A percentile compares a stretch with the other conserved stretches of the same genome.
Conservation (phyloP, 2,113 vertebrate species). For the Lycaon pictus region DNA sequence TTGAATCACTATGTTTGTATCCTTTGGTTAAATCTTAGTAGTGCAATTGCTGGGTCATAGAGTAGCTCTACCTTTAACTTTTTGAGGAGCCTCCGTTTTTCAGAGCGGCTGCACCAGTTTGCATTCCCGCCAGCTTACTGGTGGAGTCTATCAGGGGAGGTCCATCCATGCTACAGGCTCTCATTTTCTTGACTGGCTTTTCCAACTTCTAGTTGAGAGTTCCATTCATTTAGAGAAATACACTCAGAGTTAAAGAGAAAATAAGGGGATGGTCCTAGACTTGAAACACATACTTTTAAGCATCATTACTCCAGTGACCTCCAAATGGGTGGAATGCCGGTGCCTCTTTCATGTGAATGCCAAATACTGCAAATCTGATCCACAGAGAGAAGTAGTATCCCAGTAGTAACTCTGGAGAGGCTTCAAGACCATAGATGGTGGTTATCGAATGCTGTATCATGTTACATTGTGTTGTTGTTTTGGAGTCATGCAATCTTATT, state of each 20-base stretch:
- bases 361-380: background rate
- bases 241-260: background rate
- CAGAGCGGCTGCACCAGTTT: background rate
- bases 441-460: rapidly evolving
- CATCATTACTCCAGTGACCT: background rate
- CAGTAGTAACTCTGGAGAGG: too few species aligned
- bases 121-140: background rate
- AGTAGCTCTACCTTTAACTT: background rate
- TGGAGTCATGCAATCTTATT: background rate
- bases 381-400: background rate
- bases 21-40: too few species aligned
- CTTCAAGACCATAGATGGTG: background rate
- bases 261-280: too few species aligned
- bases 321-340: too few species aligned
- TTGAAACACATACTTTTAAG: background rate
- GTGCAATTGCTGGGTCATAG: background rate
- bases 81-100: background rate
- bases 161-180: background rate
- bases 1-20: too few species aligned
- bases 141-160: background rate
- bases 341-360: background rate
- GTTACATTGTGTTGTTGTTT: rapidly evolving
- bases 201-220: background rate
- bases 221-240: background rate
- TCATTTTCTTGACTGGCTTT: background rate